Percentiles rank a stretch among this genome's conserved stretches.
Evolutionary conservation across 2,113 vertebrate species (phyloP).

Genomic region (Chlorocebus sabaeus): DNA sequence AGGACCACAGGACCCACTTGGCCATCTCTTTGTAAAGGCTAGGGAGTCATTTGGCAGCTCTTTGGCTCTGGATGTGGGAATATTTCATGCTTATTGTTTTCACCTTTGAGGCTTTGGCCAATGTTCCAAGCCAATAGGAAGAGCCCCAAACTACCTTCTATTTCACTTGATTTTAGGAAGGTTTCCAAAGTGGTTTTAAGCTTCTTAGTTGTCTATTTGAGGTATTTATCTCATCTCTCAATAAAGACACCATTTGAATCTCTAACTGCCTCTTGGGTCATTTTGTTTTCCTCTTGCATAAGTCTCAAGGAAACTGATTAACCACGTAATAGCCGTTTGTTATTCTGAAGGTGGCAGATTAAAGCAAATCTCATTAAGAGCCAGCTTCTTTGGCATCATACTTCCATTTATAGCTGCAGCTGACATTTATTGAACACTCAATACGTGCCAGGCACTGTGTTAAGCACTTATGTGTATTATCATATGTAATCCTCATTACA

Average conservation of each 20-base stretch:
- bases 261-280: background rate
- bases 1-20: background rate
- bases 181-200: background rate
- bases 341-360: constrained; percentile 58
- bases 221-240: constrained; percentile 26
- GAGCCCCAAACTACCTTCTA: background rate
- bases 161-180: constrained; percentile 8
- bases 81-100: background rate
- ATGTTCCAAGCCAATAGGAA: background rate
- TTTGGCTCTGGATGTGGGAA: background rate
- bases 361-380: constrained; percentile 64
- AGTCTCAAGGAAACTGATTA: constrained; percentile 44
- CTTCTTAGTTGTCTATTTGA: background rate
- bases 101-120: background rate
- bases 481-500: background rate
- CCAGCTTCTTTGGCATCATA: background rate
- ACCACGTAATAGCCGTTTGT: background rate
- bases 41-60: background rate
- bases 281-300: constrained; percentile 29
- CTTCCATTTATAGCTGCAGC: constrained; percentile 50
- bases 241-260: constrained; percentile 15
- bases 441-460: background rate
- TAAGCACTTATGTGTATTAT: background rate
- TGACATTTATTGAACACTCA: constrained; percentile 26
- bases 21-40: background rate